These are phyloP conservation scores for Cheilosia impressa DNA, from an alignment of 2,888 invertebrate genomes.

Conservation along the genomic window DNA sequence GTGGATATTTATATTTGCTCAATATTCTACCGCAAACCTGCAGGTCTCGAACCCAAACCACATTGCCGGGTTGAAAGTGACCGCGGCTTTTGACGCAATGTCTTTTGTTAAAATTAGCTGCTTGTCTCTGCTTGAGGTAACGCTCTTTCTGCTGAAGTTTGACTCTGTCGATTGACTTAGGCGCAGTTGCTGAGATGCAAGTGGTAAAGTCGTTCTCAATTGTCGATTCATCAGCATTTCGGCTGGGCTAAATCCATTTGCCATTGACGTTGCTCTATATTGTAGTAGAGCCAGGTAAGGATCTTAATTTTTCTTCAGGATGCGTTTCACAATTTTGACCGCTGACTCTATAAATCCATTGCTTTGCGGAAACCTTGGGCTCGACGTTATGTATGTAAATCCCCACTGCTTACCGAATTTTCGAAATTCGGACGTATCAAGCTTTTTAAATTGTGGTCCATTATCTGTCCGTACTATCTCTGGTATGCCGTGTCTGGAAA, in stretches of 20 bases:
- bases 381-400: no score
- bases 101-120: background rate
- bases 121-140: background rate
- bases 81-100: no score
- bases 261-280: no score
- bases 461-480: constrained; percentile 19
- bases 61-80: no score
- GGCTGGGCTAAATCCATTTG: background rate
- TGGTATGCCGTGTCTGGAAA: constrained; percentile 28
- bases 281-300: no score
- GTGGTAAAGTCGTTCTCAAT: constrained; percentile 25
- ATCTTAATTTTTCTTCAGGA: no score
- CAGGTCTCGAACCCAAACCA: no score
- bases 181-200: constrained; percentile 16
- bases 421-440: no score
- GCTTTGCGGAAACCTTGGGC: no score
- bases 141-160: constrained; percentile 19
- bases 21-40: background rate
- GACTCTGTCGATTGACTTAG: constrained; percentile 9
- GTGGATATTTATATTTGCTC: constrained; percentile 1
- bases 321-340: no score
- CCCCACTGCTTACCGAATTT: no score
- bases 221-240: constrained; percentile 19
- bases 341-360: no score
- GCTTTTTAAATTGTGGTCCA: background rate